Percentiles rank a stretch among this genome's conserved stretches.
phyloP scores from a whole-genome alignment of 2,797 vertebrate genomes.

The Amphiprion clarkii region DNA sequence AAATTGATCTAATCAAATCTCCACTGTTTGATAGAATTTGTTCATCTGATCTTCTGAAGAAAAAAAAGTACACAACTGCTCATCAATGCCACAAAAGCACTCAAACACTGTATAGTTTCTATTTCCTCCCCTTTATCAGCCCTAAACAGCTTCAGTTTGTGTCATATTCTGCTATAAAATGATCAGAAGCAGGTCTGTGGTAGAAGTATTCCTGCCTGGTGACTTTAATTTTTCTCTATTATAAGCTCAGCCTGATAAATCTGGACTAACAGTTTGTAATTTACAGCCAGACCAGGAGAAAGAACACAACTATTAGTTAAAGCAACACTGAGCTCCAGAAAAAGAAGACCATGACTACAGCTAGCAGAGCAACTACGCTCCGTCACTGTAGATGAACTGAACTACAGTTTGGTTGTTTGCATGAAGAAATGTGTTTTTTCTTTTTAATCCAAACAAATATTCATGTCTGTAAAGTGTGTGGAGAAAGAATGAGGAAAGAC shows the following conservation, averaged over 20 bases:
- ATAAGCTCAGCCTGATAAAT: neutral
- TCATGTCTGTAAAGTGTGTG: constrained; percentile 40
- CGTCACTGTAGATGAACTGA: constrained; percentile 15
- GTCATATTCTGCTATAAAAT: constrained; percentile 16
- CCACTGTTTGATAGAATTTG: constrained; percentile 7
- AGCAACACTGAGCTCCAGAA: constrained; percentile 19
- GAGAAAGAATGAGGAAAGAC: constrained; percentile 40
- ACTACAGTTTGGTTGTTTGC: constrained; percentile 23
- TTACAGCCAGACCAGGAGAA: constrained; percentile 25
- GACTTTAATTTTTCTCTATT: constrained; percentile 15
- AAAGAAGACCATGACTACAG: constrained; percentile 16
- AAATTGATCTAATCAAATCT: constrained; percentile 29
- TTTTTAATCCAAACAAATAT: constrained; percentile 25
- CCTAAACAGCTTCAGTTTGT: neutral
- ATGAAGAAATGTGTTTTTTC: constrained; percentile 11
- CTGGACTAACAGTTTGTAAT: constrained; percentile 16
- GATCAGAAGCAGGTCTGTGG: neutral
- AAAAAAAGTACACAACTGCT: constrained; percentile 19
- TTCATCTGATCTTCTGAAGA: constrained; percentile 28
- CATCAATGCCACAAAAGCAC: constrained; percentile 47
- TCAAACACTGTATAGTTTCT: constrained; percentile 21
- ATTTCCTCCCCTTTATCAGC: constrained; percentile 2
- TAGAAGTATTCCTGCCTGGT: neutral
- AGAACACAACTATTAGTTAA: constrained; percentile 13
- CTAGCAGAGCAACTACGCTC: constrained; percentile 4